Conservation (phyloP, 2,113 vertebrate species). For the Paralichthys olivaceus region DNA sequence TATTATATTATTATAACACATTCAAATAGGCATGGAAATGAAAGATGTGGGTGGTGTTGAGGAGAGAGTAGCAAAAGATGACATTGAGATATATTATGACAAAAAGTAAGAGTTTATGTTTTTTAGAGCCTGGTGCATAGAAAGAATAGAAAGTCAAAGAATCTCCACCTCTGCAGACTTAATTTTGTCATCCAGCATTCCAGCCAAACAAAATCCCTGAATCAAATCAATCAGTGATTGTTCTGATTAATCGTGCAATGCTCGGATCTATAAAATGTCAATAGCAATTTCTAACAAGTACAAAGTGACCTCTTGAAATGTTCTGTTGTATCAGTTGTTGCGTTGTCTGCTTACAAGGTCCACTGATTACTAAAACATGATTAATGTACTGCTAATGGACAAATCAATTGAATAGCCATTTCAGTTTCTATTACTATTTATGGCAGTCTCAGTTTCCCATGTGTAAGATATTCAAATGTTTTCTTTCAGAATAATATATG, state of each 20-base stretch:
- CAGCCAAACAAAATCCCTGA: not conserved
- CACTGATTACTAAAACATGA: not conserved
- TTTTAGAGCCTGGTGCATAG: not conserved
- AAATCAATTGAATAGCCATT: not conserved
- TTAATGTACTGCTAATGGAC: not conserved
- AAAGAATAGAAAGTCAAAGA: not conserved
- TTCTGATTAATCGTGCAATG: not conserved
- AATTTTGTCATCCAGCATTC: not conserved
- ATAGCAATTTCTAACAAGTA: not conserved
- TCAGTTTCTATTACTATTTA: no score
- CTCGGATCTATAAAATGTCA: not conserved
- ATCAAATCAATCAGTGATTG: not conserved
- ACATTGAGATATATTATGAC: not conserved
- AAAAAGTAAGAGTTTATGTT: not conserved
- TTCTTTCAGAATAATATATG: not conserved
- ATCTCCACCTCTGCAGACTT: not conserved
- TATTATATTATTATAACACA: not conserved
- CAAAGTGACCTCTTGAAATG: not conserved
- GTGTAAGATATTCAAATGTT: not conserved
- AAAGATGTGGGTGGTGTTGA: not conserved
- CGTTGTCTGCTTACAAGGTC: not conserved
- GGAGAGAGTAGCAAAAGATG: not conserved
- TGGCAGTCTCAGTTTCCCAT: not conserved
- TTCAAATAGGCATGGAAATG: not conserved
- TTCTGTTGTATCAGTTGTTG: no score